Percentiles rank a stretch among this genome's conserved stretches.
phyloP scores from a whole-genome alignment of 2,113 vertebrate species.

The Prolemur simus region DNA sequence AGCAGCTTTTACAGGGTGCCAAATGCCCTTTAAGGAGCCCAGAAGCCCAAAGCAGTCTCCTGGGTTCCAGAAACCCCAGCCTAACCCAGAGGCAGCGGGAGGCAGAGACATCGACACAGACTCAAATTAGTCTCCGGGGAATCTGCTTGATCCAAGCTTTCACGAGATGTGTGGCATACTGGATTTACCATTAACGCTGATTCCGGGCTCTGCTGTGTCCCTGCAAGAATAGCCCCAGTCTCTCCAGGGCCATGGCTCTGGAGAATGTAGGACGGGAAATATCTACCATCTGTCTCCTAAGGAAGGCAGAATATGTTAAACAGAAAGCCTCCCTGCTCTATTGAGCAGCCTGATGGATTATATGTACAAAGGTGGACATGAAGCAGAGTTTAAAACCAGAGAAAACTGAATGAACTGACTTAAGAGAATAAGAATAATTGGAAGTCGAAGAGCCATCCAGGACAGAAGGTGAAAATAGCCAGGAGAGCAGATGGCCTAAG shows the following conservation, averaged over 20 bases:
- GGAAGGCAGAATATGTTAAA: background rate
- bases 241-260: background rate
- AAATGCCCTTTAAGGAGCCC: conserved; percentile 46
- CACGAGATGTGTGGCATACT: background rate
- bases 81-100: conserved; percentile 4
- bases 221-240: background rate
- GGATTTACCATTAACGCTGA: background rate
- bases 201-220: background rate
- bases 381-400: conserved; percentile 4
- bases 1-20: conserved; percentile 58
- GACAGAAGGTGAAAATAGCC: background rate
- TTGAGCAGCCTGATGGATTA: background rate
- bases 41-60: conserved; percentile 21
- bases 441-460: background rate
- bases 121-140: background rate
- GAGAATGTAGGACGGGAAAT: background rate
- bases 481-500: background rate
- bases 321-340: background rate
- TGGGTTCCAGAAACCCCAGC: conserved; percentile 41
- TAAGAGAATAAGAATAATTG: background rate
- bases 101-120: background rate
- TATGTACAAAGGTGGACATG: background rate
- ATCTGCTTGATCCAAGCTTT: background rate
- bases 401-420: background rate
- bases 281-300: background rate